Base-by-base conservation (phyloP, 2,797 vertebrate species). In the Rallus crepitans region DNA sequence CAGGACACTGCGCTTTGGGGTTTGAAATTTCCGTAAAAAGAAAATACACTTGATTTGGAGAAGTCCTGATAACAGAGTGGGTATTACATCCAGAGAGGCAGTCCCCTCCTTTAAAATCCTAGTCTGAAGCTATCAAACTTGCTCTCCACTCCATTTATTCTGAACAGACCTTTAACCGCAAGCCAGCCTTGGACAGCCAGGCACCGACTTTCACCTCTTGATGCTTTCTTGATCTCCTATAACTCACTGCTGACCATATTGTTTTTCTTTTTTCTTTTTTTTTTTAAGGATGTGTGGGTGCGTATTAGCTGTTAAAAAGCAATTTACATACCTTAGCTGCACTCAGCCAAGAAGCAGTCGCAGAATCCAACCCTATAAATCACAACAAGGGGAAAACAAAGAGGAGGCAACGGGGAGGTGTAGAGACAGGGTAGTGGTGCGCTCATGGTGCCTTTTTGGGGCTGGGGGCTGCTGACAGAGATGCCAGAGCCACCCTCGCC, bases 311-410 rank as follows among this genome's bases (percentile, higher is more conserved):
- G 47, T 90, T 92, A 80, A 89, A 96, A 94, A 82, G 78, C 68
- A 77, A 87, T 95, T 95, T 94, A 64, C 60, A 92, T 96, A 85
- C 91, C 88, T 96, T 79, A 88, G 59, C 80, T 86, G 57, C 82
- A 82, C 27, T 94, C 91, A 83, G 53, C 72, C 91, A 94, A 89
- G 75, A 87, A 85, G 75, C 55, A 90, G 75, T 56, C 31, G 0
- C 64, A 87, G 45, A 92, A 89, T 48, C 31, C 75, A 92, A 48
- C 55, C 42, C 87, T 73, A 57, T 87, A 96, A 94, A 96, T 95
- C 81, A 93, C 81, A 78, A 70, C 69, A 77, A 77, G 15, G 31
- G 57, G 53, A 61, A 89, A 91, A 87, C 56, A 89, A 95, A 79
- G 81, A 88, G 59, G 39, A 83, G 65, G 28, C 53, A 66, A 25